Evolutionary conservation across 2,888 invertebrate genomes (phyloP).

Genomic region (Cephus rjabovi): DNA sequence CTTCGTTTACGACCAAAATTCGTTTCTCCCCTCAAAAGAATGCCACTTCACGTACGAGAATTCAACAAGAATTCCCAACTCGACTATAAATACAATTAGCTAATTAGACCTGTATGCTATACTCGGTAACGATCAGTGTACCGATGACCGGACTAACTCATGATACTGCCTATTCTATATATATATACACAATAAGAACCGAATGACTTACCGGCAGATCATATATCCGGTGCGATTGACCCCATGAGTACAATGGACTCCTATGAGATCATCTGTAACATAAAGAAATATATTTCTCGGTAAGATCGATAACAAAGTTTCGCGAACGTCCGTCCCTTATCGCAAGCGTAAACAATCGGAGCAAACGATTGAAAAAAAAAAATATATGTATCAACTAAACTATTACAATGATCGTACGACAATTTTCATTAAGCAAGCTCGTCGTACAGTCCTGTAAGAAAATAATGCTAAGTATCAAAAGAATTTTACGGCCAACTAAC

Average conservation of each 20-base stretch:
- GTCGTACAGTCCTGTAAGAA: not conserved
- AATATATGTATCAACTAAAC: not conserved
- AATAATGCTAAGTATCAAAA: not conserved
- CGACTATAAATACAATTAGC: conserved; percentile 25
- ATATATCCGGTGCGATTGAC: conserved; percentile 84
- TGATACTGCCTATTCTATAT: not conserved
- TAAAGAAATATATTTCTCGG: conserved; percentile 39
- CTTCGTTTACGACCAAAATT: conserved; percentile 1
- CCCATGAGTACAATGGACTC: conserved; percentile 87
- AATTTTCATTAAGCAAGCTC: not conserved
- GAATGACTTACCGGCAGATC: conserved; percentile 74
- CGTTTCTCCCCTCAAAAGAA: not conserved
- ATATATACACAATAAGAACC: not conserved
- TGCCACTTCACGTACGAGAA: not conserved
- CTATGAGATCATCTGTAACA: conserved; percentile 77
- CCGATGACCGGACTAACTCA: conserved; percentile 5
- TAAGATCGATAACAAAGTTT: not conserved
- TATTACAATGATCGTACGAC: not conserved
- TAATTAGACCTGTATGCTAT: conserved; percentile 15
- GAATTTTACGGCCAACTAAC: not conserved
- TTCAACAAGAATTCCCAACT: conserved; percentile 8
- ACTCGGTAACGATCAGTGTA: conserved; percentile 17
- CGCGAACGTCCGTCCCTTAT: not conserved
- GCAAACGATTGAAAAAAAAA: not conserved
- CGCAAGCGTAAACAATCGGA: not conserved